A percentile compares a stretch with the other conserved stretches of the same genome.
phyloP scores from a whole-genome alignment of 2,888 invertebrate species.

The Meandrusa payeni region DNA sequence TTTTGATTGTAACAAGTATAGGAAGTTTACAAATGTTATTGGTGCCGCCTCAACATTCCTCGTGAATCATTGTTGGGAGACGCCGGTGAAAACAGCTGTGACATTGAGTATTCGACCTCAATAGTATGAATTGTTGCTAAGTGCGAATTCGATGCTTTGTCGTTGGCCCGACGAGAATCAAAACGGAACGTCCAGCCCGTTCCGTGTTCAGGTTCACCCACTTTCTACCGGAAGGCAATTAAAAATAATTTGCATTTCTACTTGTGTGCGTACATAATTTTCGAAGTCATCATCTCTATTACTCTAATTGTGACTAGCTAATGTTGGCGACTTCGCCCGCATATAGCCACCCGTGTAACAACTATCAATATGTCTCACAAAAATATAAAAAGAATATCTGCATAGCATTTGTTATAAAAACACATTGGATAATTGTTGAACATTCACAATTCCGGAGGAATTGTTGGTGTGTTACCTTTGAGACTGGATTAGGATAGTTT shows the following conservation, averaged over 20 bases:
- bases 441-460: too few relatives aligned
- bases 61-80: constrained; percentile 5
- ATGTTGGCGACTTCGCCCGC: too few relatives aligned
- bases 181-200: constrained; percentile 56
- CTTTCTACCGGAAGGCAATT: constrained; percentile 78
- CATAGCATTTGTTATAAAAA: too few relatives aligned
- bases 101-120: constrained; percentile 21
- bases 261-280: constrained; percentile 45
- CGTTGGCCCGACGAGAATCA: constrained; percentile 61
- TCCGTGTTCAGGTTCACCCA: constrained; percentile 67
- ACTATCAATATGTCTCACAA: too few relatives aligned
- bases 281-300: too few relatives aligned
- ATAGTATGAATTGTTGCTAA: constrained; percentile 15
- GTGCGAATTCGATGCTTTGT: constrained; percentile 40
- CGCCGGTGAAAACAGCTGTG: constrained; percentile 12
- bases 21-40: constrained; percentile 3
- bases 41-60: constrained; percentile 2
- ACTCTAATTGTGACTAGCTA: too few relatives aligned
- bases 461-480: too few relatives aligned
- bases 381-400: too few relatives aligned
- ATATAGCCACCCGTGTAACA: too few relatives aligned
- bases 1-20: background rate
- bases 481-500: too few relatives aligned
- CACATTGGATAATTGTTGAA: too few relatives aligned
- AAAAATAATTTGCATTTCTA: constrained; percentile 73